Evolutionary conservation across 2,888 invertebrate genomes (phyloP).

Genomic region (Torymus auratus): DNA sequence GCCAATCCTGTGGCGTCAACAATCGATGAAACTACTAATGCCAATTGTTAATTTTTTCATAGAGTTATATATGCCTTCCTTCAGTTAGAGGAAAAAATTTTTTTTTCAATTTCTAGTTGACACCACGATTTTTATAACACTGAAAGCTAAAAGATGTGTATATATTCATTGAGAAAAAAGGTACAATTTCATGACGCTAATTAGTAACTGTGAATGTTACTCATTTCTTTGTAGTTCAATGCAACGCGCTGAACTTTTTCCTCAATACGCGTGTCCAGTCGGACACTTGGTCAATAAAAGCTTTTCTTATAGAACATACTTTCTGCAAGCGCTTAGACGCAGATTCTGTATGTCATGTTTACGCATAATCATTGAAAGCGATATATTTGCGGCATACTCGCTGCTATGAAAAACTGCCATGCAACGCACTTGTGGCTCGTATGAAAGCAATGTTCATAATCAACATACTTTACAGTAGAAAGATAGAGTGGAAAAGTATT

Average conservation of each 20-base stretch:
- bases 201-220: neutral
- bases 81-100: no score
- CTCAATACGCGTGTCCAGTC: constrained; percentile 6
- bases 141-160: constrained; percentile 59
- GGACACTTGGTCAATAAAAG: constrained; percentile 7
- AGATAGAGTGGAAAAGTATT: neutral
- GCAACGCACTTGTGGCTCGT: constrained; percentile 35
- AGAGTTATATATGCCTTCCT: no score
- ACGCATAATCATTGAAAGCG: constrained; percentile 30
- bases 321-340: constrained; percentile 15
- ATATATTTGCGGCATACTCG: constrained; percentile 27
- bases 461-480: constrained; percentile 5
- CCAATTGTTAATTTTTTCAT: neutral
- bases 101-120: constrained; percentile 42
- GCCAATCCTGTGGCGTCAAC: constrained; percentile 51
- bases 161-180: constrained; percentile 20
- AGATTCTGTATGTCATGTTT: constrained; percentile 5
- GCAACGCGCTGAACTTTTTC: constrained; percentile 14
- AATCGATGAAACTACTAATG: neutral
- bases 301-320: constrained; percentile 5
- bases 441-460: constrained; percentile 18
- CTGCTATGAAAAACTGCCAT: constrained; percentile 39
- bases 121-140: constrained; percentile 58
- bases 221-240: neutral
- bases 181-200: neutral